Base-by-base conservation (phyloP, 2,797 vertebrate species). In the Sebastes elongatus region DNA sequence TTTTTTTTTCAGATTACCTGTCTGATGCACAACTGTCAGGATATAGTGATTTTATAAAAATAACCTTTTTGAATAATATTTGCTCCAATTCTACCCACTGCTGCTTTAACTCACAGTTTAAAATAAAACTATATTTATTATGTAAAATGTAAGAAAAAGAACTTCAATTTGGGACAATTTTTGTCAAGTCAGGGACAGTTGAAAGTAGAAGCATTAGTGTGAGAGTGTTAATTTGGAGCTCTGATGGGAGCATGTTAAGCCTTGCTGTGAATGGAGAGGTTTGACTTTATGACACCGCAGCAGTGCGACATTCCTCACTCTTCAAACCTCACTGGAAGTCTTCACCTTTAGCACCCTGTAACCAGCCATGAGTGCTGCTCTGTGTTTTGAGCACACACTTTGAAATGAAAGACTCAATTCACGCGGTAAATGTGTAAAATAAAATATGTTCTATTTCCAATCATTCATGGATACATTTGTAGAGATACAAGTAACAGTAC, bases 401-500 rank as follows among this genome's bases (percentile, higher is more conserved):
- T 62, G 1, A 63, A 77, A 84, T 30, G 5, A 89, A 86, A 80
- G 70, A 90, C 74, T 35, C 63, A 6, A 53, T 55, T 74, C 68
- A 88, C 83, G 78, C 85, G 65, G 79, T 61, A 72, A 87, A 83
- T 84, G 85, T 92, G 91, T 92, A 94, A 92, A 92, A 91, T 93
- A 93, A 67, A 95, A 91, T 92, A 83, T 82, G 86, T 92, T 93
- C 91, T 91, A 90, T 92, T 90, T 93, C 87, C 85, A 89, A 90
- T 92, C 81, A 88, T 90, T 83, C 82, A 87, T 93, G 92, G 86
- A 80, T 94, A 94, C 91, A 92, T 90, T 90, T 92, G 84, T 80
- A 81, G 87, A 91, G 91, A 92, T 91, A 94, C 89, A 92, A 89
- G 89, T 87, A 93, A 92, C 89, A 91, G 89, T 90, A 93, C 88